Evolutionary conservation across 2,888 invertebrate genomes (phyloP), one percentile per base, ranked within the genome.

Genomic region (Pseudoips prasinana): DNA sequence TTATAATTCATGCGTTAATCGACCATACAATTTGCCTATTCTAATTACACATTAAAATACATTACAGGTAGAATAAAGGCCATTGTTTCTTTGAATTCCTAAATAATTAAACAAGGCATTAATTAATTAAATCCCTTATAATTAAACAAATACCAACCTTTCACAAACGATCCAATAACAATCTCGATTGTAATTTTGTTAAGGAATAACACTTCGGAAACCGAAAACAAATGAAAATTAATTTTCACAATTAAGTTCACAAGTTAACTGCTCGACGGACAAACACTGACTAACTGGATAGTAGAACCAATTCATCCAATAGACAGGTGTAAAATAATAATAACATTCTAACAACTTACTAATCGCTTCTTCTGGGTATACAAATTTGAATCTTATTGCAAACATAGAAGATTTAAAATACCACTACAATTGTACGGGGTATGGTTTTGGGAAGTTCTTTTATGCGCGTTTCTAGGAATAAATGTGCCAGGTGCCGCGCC

Each of bases 281-380:
- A 33, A 51, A 58, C 47, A 46, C 47, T 39, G 39, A 70, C 65
- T 70, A 55, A 40, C 18, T 27, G n/a, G n/a, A n/a, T n/a, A n/a
- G n/a, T n/a, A n/a, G n/a, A n/a, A 1, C 11, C 23, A 35, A 6
- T 39, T 14, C 17, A 6, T 8, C 8, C 3, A 27, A 27, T 8
- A 11, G 25, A 25, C 50, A 46, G 33, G 37, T 51, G 24, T 22
- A 11, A 11, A 29, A 37, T 41, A 41, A 46, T 39, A 49, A 46
- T 39, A 40, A 28, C 33, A 33, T 9, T 25, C 8, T 25, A 49
- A 52, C 46, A 40, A 33, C 46, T 32, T 41, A 31, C 23, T 32
- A 24, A 14, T 8, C 17, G n/a, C n/a, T n/a, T n/a, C n/a, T n/a
- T n/a, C n/a, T n/a, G n/a, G 19, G n/a, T 17, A 8, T 26, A 18